Conservation (phyloP, 2,888 invertebrate genomes). For the Cephus rjabovi region DNA sequence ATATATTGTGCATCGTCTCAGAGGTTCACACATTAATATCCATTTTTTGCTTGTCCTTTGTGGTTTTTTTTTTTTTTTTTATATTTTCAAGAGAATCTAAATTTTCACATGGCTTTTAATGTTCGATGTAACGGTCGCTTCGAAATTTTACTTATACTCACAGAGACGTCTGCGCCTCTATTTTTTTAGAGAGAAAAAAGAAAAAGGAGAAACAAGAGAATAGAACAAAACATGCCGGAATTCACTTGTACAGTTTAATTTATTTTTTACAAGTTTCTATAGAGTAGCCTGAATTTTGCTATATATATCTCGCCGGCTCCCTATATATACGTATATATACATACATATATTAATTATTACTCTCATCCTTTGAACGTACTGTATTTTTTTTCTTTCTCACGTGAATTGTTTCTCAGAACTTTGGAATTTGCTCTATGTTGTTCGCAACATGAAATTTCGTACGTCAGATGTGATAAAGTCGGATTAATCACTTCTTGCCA, state of each 20-base stretch:
- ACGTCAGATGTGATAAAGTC: neutral
- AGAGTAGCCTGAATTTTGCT: neutral
- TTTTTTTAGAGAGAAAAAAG: slow-evolving; percentile 16
- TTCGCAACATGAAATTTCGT: neutral
- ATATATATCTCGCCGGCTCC: neutral
- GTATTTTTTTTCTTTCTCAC: neutral
- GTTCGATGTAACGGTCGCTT: neutral
- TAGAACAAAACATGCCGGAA: neutral
- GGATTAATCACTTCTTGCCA: neutral
- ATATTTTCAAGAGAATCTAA: neutral
- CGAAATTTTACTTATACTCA: neutral
- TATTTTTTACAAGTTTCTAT: neutral
- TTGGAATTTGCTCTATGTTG: neutral
- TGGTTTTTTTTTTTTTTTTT: neutral
- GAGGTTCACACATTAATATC: neutral
- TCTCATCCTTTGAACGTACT: neutral
- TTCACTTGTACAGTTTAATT: neutral
- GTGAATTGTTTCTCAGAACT: neutral
- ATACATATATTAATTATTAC: neutral
- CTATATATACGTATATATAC: neutral
- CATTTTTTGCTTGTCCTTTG: neutral
- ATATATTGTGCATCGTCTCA: neutral
- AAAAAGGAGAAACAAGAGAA: slow-evolving; percentile 12
- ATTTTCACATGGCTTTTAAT: neutral
- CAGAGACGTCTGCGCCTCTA: slow-evolving; percentile 1